These are phyloP conservation scores for Antheraea assamensis DNA, from an alignment of 2,888 invertebrate species.

Conservation along the genomic window DNA sequence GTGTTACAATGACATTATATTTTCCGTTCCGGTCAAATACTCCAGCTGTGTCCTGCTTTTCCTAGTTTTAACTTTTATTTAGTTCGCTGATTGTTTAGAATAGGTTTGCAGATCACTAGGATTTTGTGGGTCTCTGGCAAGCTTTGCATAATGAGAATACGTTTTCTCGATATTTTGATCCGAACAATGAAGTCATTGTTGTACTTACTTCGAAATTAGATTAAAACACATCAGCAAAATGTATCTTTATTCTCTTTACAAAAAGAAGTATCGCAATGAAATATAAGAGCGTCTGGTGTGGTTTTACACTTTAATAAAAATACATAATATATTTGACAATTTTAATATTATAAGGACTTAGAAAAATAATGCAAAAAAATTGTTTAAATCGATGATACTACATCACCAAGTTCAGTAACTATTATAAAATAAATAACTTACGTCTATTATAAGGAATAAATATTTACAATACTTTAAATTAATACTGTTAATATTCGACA, in stretches of 20 bases:
- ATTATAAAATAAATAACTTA: conserved; percentile 14
- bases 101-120: too few relatives aligned
- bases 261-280: neutral
- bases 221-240: neutral
- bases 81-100: neutral
- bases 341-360: neutral
- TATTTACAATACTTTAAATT: conserved; percentile 34
- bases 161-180: neutral
- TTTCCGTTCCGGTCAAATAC: neutral
- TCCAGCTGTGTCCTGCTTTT: neutral
- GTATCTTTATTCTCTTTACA: neutral
- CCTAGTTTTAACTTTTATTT: neutral
- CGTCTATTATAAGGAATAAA: conserved; percentile 13
- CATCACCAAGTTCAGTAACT: neutral
- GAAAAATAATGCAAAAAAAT: neutral
- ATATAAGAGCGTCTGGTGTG: neutral
- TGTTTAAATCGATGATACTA: neutral
- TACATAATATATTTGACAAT: neutral
- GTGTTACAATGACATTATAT: neutral
- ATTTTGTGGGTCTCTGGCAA: neutral
- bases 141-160: neutral
- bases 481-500: conserved; percentile 38
- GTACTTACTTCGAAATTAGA: neutral
- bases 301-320: neutral
- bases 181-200: neutral